Evolutionary conservation across 2,113 vertebrate species (phyloP).

Genomic region (Callaeas wilsoni): DNA sequence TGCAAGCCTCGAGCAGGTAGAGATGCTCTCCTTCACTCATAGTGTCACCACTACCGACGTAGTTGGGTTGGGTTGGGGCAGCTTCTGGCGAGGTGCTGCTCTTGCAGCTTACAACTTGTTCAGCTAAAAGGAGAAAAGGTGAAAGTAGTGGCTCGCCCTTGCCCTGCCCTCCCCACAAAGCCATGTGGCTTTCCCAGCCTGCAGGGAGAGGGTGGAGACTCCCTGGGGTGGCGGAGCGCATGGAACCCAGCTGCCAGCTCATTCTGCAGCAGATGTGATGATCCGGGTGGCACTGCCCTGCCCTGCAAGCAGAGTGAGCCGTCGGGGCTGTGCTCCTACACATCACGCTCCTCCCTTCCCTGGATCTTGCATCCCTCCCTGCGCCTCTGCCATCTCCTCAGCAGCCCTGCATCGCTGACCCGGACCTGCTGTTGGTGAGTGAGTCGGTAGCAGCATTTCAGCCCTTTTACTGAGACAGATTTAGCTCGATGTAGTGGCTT

Average conservation of each 20-base stretch:
- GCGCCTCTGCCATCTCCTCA: neutral
- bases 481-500: neutral
- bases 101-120: neutral
- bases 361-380: neutral
- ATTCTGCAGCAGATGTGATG: neutral
- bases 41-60: fast-evolving
- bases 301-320: fast-evolving
- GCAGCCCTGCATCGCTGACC: neutral
- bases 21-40: neutral
- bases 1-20: neutral
- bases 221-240: fast-evolving
- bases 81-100: fast-evolving
- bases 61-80: fast-evolving
- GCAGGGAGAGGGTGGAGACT: conserved; percentile 5
- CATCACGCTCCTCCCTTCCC: neutral
- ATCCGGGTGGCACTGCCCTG: neutral
- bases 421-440: neutral
- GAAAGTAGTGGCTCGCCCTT: neutral
- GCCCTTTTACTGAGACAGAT: fast-evolving
- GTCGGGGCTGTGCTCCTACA: fast-evolving
- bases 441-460: fast-evolving
- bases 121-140: neutral
- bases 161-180: neutral
- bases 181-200: neutral
- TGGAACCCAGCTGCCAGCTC: neutral